phyloP scores from a whole-genome alignment of 2,888 invertebrate species.

The Eupithecia exiguata region DNA sequence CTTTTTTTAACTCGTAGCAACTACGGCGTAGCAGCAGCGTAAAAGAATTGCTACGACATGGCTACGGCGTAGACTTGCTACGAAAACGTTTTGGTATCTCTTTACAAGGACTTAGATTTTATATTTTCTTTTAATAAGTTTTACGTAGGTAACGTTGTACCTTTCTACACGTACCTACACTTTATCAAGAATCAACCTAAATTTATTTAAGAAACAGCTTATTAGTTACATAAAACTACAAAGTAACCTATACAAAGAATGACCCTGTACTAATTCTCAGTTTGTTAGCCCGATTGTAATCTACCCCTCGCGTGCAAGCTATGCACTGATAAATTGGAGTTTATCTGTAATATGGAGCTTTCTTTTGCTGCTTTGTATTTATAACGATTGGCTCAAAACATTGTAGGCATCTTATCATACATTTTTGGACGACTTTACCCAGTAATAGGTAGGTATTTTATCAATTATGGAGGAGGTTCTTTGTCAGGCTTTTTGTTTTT shows the following conservation, averaged over 20 bases:
- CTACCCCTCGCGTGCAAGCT: constrained; percentile 28
- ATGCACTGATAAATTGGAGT: constrained; percentile 26
- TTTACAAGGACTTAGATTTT: too few relatives aligned
- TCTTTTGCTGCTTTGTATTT: constrained; percentile 2
- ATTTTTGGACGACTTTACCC: not conserved
- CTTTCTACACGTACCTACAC: not conserved
- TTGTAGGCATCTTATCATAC: not conserved
- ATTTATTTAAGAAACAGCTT: not conserved
- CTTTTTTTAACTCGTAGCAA: not conserved
- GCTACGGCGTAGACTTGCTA: not conserved
- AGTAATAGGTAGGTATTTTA: too few relatives aligned
- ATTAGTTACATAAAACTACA: constrained; percentile 5
- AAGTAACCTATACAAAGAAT: not conserved
- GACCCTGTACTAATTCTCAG: constrained; percentile 31
- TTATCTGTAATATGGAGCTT: constrained; percentile 26
- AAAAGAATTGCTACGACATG: not conserved
- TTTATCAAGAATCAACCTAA: not conserved
- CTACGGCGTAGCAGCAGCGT: not conserved
- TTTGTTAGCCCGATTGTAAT: constrained; percentile 26
- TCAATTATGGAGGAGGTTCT: too few relatives aligned
- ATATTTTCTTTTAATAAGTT: too few relatives aligned
- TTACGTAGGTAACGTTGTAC: not conserved
- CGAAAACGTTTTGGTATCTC: not conserved
- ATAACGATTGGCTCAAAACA: not conserved
- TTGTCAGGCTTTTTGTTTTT: too few relatives aligned